Evolutionary conservation across 2,113 vertebrate species (phyloP).

Genomic region (Chlamydotis undulata): DNA sequence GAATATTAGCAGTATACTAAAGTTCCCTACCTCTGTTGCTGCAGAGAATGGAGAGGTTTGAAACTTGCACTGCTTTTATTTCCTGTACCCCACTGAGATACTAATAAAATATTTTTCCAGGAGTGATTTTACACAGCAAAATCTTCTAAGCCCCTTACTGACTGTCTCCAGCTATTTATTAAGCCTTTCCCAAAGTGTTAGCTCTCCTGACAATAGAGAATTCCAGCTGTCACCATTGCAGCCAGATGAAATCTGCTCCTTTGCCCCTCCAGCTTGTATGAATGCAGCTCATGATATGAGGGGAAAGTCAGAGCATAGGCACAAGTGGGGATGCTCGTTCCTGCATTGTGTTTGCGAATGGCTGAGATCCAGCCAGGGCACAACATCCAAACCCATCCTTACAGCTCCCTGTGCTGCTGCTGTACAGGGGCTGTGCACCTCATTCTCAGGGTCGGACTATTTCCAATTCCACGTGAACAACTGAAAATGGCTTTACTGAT

Average conservation of each 20-base stretch:
- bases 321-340: neutral
- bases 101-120: conserved; percentile 29
- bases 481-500: neutral
- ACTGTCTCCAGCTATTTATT: conserved; percentile 3
- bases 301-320: neutral
- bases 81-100: neutral
- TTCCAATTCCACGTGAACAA: neutral
- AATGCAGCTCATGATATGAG: neutral
- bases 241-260: neutral
- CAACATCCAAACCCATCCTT: neutral
- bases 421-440: neutral
- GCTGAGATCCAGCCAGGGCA: neutral
- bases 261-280: neutral
- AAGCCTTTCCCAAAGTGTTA: neutral
- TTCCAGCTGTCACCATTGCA: neutral
- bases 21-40: neutral
- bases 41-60: neutral
- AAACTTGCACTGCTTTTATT: conserved; percentile 3
- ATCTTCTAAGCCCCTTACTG: conserved; percentile 25
- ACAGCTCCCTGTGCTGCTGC: neutral
- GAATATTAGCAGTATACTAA: neutral
- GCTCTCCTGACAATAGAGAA: neutral
- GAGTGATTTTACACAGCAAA: conserved; percentile 27
- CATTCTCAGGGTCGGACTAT: neutral
- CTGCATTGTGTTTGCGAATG: neutral